A percentile compares a stretch with the other conserved stretches of the same genome.
Conservation (phyloP, 2,888 invertebrate species). For the Drepana falcataria region DNA sequence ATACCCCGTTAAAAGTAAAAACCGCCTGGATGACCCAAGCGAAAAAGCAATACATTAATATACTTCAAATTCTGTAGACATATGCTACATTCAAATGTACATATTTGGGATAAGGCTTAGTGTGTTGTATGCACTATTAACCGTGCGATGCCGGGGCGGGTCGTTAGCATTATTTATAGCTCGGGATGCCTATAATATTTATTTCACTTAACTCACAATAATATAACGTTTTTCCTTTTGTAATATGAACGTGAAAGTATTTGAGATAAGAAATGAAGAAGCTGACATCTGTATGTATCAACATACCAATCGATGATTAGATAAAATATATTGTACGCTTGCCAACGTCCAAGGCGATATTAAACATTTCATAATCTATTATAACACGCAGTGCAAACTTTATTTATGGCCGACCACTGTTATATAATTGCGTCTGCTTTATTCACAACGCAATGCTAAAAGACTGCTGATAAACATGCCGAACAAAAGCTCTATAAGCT, state of each 20-base stretch:
- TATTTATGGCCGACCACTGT: conserved; percentile 15
- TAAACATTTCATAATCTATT: background rate
- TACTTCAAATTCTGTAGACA: too few species aligned
- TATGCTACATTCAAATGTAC: too few species aligned
- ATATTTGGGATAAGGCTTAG: too few species aligned
- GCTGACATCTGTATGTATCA: background rate
- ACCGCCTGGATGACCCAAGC: too few species aligned
- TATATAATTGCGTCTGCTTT: conserved; percentile 14
- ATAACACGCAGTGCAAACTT: background rate
- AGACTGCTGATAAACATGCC: conserved; percentile 10
- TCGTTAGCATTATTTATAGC: too few species aligned
- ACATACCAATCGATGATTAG: background rate
- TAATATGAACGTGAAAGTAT: background rate
- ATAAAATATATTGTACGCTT: background rate
- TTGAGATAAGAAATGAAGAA: background rate
- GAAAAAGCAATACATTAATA: too few species aligned
- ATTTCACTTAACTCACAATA: too few species aligned
- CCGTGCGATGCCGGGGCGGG: too few species aligned
- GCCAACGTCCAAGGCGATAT: background rate
- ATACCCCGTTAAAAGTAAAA: too few species aligned
- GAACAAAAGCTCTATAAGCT: conserved; percentile 28
- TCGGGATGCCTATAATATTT: too few species aligned
- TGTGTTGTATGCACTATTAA: too few species aligned
- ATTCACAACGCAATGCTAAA: conserved; percentile 27
- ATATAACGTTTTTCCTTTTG: background rate